Evolutionary conservation across 2,888 invertebrate species (phyloP), one percentile per base, ranked within the genome.

Genomic region (Stegana nigrithorax): DNA sequence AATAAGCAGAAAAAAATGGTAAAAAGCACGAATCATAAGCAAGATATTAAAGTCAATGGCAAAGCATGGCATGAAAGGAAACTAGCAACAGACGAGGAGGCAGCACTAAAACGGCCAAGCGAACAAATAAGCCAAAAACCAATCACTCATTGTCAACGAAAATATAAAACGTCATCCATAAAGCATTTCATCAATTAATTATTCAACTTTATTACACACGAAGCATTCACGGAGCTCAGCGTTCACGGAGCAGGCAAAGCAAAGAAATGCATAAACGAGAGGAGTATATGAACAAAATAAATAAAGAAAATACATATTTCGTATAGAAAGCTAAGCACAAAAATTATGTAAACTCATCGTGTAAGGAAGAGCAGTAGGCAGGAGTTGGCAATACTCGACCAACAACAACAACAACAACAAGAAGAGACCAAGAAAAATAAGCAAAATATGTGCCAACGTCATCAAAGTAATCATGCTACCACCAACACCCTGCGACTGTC

Each of bases 101-200:
- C n/a, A n/a, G n/a, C n/a, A n/a, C n/a, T n/a, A n/a, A n/a, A n/a
- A n/a, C n/a, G n/a, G n/a, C n/a, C n/a, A 44, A 23, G 6, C 32
- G 32, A 36, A 55, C 29, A 32, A 55, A 36, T 55, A 55, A 59
- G 47, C 42, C 50, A 57, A 55, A 62, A 57, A 64, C 68, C 78
- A 78, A 83, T 82, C 82, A 81, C 74, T 82, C 82, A 82, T 73
- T 81, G 82, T 82, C 82, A 82, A 64, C 68, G 66, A 64, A 66
- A 68, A 69, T 67, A 69, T 65, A 39, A 63, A 66, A 62, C 67
- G 70, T 69, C 75, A 70, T 69, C 69, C 68, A 72, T 67, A 68
- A 63, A 62, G 42, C 69, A 80, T 82, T 82, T 80, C 82, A 74
- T 78, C 83, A 78, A 82, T 82, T 83, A 83, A 83, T 83, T 79